Evolutionary conservation across 64 coral and sea anemone species (phyloP).

Genomic region (Pocillopora damicornis): DNA sequence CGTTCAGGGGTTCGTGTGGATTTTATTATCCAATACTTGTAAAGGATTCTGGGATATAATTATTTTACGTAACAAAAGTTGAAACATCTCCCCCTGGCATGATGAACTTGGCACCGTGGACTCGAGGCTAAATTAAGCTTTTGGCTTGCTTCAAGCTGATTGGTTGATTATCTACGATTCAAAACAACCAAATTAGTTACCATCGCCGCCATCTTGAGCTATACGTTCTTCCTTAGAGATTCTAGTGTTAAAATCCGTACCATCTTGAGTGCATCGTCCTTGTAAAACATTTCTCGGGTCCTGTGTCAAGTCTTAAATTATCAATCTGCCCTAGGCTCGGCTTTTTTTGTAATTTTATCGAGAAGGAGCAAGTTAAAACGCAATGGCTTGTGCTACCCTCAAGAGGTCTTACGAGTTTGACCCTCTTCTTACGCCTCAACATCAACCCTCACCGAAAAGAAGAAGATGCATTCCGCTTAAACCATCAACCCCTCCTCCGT

Average conservation of each 20-base stretch:
- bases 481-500: constrained; percentile 46
- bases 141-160: constrained; percentile 11
- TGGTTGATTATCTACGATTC: constrained; percentile 25
- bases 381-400: constrained; percentile 96
- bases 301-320: neutral
- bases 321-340: neutral
- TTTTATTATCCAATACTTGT: too few species aligned
- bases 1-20: too few species aligned
- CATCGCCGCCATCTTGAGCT: constrained; percentile 18
- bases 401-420: constrained; percentile 98
- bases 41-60: too few species aligned
- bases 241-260: neutral
- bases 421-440: constrained; percentile 88
- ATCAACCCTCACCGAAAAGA: constrained; percentile 96
- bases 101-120: neutral
- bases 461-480: constrained; percentile 79
- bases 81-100: neutral
- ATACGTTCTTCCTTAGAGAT: neutral
- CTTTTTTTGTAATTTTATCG: constrained; percentile 20
- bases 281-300: neutral
- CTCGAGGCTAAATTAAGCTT: neutral
- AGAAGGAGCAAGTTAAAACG: constrained; percentile 1
- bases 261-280: constrained; percentile 20
- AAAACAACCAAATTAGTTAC: constrained; percentile 40
- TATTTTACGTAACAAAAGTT: too few species aligned